Conservation (phyloP, 2,797 vertebrate genomes). For the Lepidocolaptes lacrymiger region DNA sequence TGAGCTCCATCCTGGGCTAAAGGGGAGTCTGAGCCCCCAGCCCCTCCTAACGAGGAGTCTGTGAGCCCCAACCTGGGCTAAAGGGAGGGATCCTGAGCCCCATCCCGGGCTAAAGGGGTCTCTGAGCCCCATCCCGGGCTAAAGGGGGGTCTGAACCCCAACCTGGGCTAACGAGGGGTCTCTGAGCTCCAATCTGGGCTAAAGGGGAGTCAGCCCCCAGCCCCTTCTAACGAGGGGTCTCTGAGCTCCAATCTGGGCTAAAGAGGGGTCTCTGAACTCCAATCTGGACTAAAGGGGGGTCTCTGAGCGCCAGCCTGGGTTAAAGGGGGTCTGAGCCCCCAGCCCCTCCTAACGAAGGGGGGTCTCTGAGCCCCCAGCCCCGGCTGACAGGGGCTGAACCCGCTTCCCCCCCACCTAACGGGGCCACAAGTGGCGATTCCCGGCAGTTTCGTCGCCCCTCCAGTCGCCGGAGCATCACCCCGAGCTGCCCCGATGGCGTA, state of each 20-base stretch:
- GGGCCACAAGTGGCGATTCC: neutral
- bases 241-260: no score
- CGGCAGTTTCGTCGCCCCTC: neutral
- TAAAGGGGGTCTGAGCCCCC: neutral
- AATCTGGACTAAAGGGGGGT: no score
- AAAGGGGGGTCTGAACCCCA: neutral
- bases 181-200: neutral
- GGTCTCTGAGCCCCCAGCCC: neutral
- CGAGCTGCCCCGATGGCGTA: rapidly evolving
- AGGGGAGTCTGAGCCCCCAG: neutral
- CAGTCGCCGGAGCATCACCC: neutral
- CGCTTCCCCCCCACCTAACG: neutral
- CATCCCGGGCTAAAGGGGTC: neutral
- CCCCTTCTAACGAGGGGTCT: neutral
- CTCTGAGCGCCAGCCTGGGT: no score
- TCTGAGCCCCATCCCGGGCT: no score
- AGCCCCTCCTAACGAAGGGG: neutral
- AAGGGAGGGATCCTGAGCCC: neutral
- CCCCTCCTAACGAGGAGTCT: no score
- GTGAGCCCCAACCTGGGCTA: neutral
- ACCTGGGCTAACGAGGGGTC: neutral
- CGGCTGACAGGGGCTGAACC: no score
- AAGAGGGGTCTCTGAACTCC: no score
- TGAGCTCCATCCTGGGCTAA: neutral
- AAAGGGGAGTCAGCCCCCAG: neutral